Evolutionary conservation across 2,888 invertebrate genomes (phyloP).

Genomic region (Coenonympha glycerion): DNA sequence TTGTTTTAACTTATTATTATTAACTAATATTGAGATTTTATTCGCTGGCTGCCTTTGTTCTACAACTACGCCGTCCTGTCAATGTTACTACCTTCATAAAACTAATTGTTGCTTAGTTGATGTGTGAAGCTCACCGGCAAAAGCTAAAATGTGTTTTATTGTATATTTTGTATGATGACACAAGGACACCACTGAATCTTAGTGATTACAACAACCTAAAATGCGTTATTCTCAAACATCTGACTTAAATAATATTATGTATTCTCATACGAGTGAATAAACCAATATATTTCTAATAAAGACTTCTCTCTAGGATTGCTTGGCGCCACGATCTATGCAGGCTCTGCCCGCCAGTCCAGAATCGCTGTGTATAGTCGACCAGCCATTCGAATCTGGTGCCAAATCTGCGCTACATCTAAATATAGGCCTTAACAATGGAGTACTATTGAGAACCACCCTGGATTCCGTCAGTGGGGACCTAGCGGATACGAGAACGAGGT

Average conservation of each 20-base stretch:
- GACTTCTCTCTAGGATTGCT: constrained; percentile 81
- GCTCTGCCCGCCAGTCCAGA: constrained; percentile 97
- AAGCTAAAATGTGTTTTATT: too few relatives aligned
- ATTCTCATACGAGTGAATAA: neutral
- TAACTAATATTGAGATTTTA: too few relatives aligned
- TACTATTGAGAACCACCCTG: constrained; percentile 92
- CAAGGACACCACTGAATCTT: constrained; percentile 71
- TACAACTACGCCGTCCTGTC: too few relatives aligned
- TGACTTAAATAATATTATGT: constrained; percentile 39
- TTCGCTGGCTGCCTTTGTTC: too few relatives aligned
- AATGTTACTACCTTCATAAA: too few relatives aligned
- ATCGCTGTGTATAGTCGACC: constrained; percentile 96
- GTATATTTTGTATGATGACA: constrained; percentile 57
- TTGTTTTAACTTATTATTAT: too few relatives aligned
- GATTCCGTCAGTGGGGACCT: constrained; percentile 97
- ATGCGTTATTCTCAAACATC: constrained; percentile 70
- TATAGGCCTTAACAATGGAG: constrained; percentile 98
- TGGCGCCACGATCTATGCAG: constrained; percentile 97
- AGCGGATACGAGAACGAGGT: constrained; percentile 96
- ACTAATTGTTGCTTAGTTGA: too few relatives aligned
- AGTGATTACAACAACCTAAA: constrained; percentile 70
- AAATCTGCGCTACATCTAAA: constrained; percentile 90
- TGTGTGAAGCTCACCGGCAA: too few relatives aligned
- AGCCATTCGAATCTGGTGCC: constrained; percentile 81
- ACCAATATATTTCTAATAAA: constrained; percentile 2